Percentiles rank a stretch among this genome's conserved stretches.
Evolutionary conservation across 2,113 vertebrate genomes (phyloP).

Genomic region (Acanthochromis polyacanthus): DNA sequence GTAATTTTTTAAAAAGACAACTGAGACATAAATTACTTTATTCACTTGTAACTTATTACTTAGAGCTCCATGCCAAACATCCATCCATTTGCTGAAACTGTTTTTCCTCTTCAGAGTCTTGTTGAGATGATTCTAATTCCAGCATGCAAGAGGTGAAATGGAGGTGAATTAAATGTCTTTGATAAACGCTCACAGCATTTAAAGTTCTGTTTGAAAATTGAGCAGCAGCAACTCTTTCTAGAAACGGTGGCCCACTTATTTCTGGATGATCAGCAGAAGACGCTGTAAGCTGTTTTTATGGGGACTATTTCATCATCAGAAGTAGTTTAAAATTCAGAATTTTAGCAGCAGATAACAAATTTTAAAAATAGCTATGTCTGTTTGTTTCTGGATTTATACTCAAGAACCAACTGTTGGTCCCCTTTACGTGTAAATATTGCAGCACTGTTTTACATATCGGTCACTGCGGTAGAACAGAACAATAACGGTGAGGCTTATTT

Average conservation of each 20-base stretch:
- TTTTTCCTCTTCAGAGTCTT: constrained; percentile 20
- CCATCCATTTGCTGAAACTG: constrained; percentile 6
- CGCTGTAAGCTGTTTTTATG: constrained; percentile 18
- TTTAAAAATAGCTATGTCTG: too few relatives aligned
- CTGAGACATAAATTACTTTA: constrained; percentile 6
- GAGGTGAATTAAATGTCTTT: constrained; percentile 10
- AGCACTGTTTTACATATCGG: too few relatives aligned
- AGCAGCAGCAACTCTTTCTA: constrained; percentile 31
- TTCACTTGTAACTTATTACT: constrained; percentile 18
- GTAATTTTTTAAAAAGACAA: not conserved
- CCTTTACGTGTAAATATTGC: too few relatives aligned
- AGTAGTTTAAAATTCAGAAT: not conserved
- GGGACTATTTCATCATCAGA: not conserved
- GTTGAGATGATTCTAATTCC: constrained; percentile 2
- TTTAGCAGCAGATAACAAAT: not conserved
- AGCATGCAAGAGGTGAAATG: constrained; percentile 27
- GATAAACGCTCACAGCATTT: constrained; percentile 24
- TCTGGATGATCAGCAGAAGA: constrained; percentile 8
- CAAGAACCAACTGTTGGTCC: too few relatives aligned
- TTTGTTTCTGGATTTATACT: too few relatives aligned
- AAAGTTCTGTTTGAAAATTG: constrained; percentile 38
- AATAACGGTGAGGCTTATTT: too few relatives aligned
- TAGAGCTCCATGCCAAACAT: constrained; percentile 1
- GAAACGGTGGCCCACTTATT: constrained; percentile 40
- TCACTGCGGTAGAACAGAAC: too few relatives aligned